A percentile compares a stretch with the other conserved stretches of the same genome.
phyloP scores from a whole-genome alignment of 1,140 invertebrate genomes.

The Melipona quadrifasciata region DNA sequence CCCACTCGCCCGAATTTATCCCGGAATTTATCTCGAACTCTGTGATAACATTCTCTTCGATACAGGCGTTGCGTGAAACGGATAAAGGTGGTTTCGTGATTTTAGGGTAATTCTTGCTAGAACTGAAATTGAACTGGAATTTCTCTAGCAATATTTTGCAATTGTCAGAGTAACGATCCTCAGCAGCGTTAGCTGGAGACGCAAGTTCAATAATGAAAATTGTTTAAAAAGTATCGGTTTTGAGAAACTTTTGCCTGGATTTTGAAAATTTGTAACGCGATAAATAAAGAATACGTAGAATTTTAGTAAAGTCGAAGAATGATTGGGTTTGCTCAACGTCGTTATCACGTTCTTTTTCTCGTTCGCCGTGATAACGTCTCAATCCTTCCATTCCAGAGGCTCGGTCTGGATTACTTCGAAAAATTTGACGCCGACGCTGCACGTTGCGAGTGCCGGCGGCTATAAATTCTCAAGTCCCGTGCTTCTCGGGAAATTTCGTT shows the following conservation, averaged over 20 bases:
- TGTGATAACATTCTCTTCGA: background rate
- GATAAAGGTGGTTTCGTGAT: background rate
- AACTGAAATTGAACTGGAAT: background rate
- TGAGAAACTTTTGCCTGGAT: no score
- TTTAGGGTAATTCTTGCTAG: constrained; percentile 12
- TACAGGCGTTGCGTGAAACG: background rate
- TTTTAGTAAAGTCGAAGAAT: background rate
- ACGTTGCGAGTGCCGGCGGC: background rate
- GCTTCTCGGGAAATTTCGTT: constrained; percentile 45
- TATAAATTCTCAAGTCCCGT: constrained; percentile 36
- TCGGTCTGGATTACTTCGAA: constrained; percentile 21
- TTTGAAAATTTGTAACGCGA: no score
- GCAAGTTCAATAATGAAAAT: no score
- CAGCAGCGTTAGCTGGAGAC: no score
- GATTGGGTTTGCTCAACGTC: background rate
- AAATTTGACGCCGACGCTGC: constrained; percentile 27
- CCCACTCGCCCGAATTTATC: no score
- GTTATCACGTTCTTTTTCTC: background rate
- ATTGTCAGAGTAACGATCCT: no score
- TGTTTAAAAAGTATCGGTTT: no score
- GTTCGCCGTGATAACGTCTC: background rate
- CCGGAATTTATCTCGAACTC: background rate
- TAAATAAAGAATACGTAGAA: no score
- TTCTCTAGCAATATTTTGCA: no score
- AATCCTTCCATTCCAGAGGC: background rate